Conservation (phyloP, 2,888 invertebrate species). For the Drosophila birchii region DNA sequence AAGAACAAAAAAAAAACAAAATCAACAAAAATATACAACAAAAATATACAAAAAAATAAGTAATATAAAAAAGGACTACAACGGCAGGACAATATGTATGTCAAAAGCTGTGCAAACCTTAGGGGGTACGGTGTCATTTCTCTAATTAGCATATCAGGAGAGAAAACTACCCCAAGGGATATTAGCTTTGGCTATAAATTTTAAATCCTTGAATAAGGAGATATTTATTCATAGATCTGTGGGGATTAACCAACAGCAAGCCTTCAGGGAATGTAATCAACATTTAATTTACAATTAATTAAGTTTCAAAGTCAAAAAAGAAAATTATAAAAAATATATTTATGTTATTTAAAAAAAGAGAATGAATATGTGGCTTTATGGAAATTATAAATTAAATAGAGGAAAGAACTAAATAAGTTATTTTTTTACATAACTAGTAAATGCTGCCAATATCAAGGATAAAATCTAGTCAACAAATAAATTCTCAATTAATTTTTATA, state of each 20-base stretch:
- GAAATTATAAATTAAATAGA: neutral
- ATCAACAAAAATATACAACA: constrained; percentile 45
- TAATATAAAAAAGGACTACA: constrained; percentile 32
- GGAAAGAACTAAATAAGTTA: no score
- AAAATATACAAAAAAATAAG: constrained; percentile 25
- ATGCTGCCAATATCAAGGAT: no score
- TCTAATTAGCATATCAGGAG: constrained; percentile 40
- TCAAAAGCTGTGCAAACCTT: constrained; percentile 69
- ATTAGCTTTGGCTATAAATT: neutral
- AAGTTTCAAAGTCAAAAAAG: neutral
- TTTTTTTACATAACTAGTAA: neutral
- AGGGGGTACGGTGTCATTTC: constrained; percentile 5
- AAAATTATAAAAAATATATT: neutral
- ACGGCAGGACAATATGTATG: constrained; percentile 42
- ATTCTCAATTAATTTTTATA: neutral
- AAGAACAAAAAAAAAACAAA: constrained; percentile 36
- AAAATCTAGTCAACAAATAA: no score
- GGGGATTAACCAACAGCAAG: neutral
- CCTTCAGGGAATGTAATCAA: neutral
- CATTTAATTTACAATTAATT: neutral
- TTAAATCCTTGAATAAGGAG: neutral
- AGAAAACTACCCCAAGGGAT: neutral
- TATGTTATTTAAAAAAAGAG: neutral
- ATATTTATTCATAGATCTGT: constrained; percentile 5
- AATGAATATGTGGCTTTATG: neutral